phyloP scores from a whole-genome alignment of 2,888 invertebrate species.

The Brenthis ino region DNA sequence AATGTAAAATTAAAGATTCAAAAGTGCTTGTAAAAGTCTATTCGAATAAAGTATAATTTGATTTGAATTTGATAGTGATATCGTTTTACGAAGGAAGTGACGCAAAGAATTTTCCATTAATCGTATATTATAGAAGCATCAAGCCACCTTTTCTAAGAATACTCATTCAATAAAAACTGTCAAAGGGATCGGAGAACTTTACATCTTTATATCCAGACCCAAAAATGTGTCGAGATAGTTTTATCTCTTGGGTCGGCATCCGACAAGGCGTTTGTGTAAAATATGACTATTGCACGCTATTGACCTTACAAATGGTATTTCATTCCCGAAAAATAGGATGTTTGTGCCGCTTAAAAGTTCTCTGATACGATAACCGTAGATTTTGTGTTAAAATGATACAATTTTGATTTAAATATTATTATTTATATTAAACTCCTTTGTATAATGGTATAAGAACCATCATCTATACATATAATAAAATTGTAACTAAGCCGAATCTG shows the following conservation, averaged over 20 bases:
- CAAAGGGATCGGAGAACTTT: conserved; percentile 17
- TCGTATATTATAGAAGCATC: not conserved
- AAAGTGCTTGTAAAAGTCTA: no score
- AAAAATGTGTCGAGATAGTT: conserved; percentile 16
- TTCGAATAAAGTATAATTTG: no score
- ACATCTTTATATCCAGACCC: conserved; percentile 13
- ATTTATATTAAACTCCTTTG: no score
- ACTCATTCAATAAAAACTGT: conserved; percentile 16
- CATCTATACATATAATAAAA: no score
- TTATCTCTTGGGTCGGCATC: conserved; percentile 30
- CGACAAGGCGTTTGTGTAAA: conserved; percentile 37
- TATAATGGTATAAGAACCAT: no score
- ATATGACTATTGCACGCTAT: conserved; percentile 40
- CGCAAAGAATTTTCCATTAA: no score
- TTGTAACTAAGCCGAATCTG: no score
- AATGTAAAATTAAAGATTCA: no score
- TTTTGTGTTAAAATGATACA: not conserved
- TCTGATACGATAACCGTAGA: not conserved
- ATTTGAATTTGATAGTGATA: no score
- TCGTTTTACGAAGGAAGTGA: no score
- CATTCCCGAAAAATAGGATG: conserved; percentile 7
- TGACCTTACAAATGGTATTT: conserved; percentile 40
- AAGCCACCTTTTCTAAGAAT: not conserved
- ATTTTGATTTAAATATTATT: no score
- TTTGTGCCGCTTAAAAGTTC: not conserved